These are phyloP conservation scores for Ochotona curzoniae DNA, from an alignment of 2,113 vertebrate genomes.

Conservation along the genomic window DNA sequence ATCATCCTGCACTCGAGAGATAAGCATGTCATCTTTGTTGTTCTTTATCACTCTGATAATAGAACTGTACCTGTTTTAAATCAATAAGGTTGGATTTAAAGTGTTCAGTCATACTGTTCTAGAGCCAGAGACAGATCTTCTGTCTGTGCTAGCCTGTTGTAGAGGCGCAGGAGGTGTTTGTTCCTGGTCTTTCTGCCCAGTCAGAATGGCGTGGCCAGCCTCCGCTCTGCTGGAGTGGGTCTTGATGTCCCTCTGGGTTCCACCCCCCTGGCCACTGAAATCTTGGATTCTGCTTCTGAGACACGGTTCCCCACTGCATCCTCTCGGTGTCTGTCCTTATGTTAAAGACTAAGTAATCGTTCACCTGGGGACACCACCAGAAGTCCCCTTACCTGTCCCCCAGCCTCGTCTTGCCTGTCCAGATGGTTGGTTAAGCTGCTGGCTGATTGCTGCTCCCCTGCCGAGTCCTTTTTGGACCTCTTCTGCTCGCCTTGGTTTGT, in stretches of 20 bases:
- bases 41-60: background rate
- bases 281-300: background rate
- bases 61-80: background rate
- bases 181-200: background rate
- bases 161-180: background rate
- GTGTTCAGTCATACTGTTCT: background rate
- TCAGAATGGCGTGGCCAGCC: background rate
- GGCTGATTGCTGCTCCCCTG: background rate
- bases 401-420: background rate
- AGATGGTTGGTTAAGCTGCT: background rate
- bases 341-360: background rate
- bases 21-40: background rate
- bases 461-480: background rate
- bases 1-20: background rate
- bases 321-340: background rate
- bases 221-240: background rate
- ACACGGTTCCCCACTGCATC: accelerated
- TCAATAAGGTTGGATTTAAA: background rate
- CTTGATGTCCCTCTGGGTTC: background rate
- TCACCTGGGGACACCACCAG: background rate
- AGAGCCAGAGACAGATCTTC: background rate
- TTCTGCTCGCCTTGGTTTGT: background rate
- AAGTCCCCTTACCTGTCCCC: background rate
- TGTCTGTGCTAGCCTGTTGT: accelerated
- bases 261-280: too few relatives aligned